These are phyloP conservation scores for Plotosus lineatus DNA, from an alignment of 2,113 vertebrate genomes.

Conservation along the genomic window DNA sequence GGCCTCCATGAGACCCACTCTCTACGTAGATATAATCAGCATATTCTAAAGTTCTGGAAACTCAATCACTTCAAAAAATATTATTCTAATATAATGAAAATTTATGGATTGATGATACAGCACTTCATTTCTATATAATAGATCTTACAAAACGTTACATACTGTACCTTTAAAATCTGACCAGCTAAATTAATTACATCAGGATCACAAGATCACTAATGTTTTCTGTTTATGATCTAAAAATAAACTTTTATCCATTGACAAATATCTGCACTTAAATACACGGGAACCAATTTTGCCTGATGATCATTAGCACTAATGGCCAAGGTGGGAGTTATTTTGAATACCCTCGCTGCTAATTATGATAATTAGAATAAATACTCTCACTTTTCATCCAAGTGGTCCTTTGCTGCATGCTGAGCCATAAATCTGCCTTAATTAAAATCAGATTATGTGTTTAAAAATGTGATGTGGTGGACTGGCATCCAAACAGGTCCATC, in stretches of 20 bases:
- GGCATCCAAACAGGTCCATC: background rate
- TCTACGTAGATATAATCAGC: too few relatives aligned
- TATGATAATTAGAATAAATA: background rate
- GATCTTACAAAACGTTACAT: too few relatives aligned
- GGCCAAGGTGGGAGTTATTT: background rate
- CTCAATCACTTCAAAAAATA: too few relatives aligned
- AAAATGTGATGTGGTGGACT: background rate
- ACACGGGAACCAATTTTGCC: background rate
- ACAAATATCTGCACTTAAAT: background rate
- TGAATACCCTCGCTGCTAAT: background rate
- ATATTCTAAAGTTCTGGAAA: too few relatives aligned
- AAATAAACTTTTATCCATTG: background rate
- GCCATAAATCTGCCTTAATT: background rate
- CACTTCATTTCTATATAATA: too few relatives aligned
- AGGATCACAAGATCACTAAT: background rate
- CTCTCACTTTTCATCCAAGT: background rate
- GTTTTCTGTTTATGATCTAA: background rate
- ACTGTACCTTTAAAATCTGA: too few relatives aligned
- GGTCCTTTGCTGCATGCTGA: background rate
- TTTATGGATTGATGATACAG: too few relatives aligned
- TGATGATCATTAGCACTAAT: background rate
- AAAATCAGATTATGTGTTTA: background rate
- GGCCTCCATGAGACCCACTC: too few relatives aligned
- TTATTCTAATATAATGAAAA: too few relatives aligned
- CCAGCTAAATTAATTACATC: too few relatives aligned